Conservation (phyloP, 2,797 vertebrate genomes). For the Gymnothorax javanicus region DNA sequence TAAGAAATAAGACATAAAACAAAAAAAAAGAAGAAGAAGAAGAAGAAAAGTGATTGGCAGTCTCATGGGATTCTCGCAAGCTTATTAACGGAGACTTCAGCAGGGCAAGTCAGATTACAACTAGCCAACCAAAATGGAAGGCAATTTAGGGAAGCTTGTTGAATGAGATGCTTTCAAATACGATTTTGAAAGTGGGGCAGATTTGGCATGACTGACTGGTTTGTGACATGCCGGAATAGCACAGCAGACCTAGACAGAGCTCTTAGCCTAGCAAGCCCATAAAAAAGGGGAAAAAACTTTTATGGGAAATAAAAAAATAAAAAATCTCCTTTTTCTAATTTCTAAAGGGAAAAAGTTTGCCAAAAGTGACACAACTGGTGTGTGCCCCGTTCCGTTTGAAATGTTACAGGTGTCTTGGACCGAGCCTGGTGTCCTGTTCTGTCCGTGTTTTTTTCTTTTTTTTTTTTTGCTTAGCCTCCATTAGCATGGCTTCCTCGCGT, state of each 20-base stretch:
- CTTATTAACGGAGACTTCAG: constrained; percentile 33
- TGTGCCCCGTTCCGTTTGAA: not conserved
- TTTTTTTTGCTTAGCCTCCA: too few relatives aligned
- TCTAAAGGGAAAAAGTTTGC: not conserved
- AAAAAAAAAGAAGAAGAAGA: constrained; percentile 18
- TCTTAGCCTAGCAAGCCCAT: constrained; percentile 1
- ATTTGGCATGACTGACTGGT: constrained; percentile 35
- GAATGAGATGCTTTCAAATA: constrained; percentile 31
- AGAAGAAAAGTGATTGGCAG: constrained; percentile 19
- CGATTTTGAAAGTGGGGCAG: constrained; percentile 39
- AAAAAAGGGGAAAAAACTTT: not conserved
- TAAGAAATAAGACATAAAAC: not conserved
- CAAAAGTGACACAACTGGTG: not conserved
- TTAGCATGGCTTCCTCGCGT: too few relatives aligned
- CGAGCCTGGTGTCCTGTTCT: too few relatives aligned
- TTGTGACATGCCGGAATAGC: constrained; percentile 24
- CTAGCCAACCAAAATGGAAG: constrained; percentile 31
- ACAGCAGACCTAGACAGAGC: constrained; percentile 9
- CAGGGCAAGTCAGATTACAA: constrained; percentile 33
- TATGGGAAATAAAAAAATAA: constrained; percentile 6
- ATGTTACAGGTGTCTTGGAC: not conserved
- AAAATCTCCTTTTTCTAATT: too few relatives aligned
- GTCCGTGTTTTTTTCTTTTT: too few relatives aligned
- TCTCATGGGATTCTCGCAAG: constrained; percentile 21
- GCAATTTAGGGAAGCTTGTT: constrained; percentile 32